phyloP scores from a whole-genome alignment of 2,797 vertebrate genomes.

The Crenichthys baileyi region DNA sequence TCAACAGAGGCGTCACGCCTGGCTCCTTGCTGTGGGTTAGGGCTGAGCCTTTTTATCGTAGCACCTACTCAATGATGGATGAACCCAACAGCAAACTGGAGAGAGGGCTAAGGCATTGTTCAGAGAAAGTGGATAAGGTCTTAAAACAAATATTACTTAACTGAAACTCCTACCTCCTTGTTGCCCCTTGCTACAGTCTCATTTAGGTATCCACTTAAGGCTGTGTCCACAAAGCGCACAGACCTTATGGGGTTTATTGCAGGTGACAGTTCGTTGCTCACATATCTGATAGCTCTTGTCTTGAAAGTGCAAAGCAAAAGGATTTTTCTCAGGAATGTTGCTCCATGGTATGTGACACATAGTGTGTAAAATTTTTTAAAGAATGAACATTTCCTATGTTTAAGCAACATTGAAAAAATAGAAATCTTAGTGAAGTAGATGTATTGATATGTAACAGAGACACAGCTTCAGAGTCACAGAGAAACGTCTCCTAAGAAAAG shows the following conservation, averaged over 20 bases:
- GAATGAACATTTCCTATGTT: constrained; percentile 9
- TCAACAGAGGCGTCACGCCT: constrained; percentile 92
- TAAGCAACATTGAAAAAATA: constrained; percentile 14
- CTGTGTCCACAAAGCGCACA: constrained; percentile 27
- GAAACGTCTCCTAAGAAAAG: constrained; percentile 64
- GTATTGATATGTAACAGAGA: constrained; percentile 31
- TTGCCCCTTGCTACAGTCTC: constrained; percentile 46
- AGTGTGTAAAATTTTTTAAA: constrained; percentile 1
- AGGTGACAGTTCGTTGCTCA: constrained; percentile 28
- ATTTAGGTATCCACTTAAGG: constrained; percentile 36
- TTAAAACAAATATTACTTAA: constrained; percentile 61
- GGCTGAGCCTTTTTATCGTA: constrained; percentile 92
- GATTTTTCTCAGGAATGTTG: constrained; percentile 13
- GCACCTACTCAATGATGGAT: constrained; percentile 90
- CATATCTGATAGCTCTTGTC: constrained; percentile 35
- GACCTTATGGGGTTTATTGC: constrained; percentile 35
- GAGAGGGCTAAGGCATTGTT: constrained; percentile 52
- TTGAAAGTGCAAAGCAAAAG: constrained; percentile 17
- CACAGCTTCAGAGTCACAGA: constrained; percentile 45
- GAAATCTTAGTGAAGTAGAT: constrained; percentile 19
- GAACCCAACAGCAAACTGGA: constrained; percentile 59
- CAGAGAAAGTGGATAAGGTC: constrained; percentile 55
- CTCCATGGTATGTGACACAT: constrained; percentile 9
- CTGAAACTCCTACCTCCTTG: constrained; percentile 35
- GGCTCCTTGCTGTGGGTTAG: constrained; percentile 91